A percentile compares a stretch with the other conserved stretches of the same genome.
Conservation (phyloP, 2,888 invertebrate species). For the Plebejus anna region DNA sequence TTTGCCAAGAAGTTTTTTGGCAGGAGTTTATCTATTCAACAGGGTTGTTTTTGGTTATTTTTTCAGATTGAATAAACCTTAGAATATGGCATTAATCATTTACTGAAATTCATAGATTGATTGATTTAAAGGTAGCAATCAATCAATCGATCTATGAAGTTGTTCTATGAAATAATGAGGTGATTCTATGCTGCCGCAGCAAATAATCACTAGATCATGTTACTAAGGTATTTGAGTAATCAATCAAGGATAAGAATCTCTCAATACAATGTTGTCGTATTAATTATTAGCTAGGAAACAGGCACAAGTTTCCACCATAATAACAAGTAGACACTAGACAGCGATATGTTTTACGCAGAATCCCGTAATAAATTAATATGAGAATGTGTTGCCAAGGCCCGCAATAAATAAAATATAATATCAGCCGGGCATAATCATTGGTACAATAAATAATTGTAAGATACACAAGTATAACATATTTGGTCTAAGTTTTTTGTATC, state of each 20-base stretch:
- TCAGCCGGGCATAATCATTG: conserved; percentile 6
- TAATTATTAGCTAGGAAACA: not conserved
- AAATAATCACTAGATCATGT: not conserved
- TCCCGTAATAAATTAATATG: not conserved
- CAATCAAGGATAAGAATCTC: not conserved
- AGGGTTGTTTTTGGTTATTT: no score
- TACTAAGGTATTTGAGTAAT: not conserved
- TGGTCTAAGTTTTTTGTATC: not conserved
- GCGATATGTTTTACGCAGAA: not conserved
- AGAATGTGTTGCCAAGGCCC: not conserved
- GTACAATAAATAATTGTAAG: not conserved
- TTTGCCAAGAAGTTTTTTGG: no score
- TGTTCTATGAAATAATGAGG: no score
- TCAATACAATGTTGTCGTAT: not conserved
- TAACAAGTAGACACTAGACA: no score
- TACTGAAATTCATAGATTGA: not conserved
- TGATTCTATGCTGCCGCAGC: not conserved
- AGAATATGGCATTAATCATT: not conserved
- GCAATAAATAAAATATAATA: conserved; percentile 5
- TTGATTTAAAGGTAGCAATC: not conserved
- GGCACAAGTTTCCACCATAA: not conserved
- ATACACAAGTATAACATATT: not conserved
- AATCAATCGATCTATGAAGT: no score
- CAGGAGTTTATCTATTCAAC: no score
- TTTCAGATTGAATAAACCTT: no score